phyloP scores from a whole-genome alignment of 2,113 vertebrate genomes.

The Euleptes europaea region DNA sequence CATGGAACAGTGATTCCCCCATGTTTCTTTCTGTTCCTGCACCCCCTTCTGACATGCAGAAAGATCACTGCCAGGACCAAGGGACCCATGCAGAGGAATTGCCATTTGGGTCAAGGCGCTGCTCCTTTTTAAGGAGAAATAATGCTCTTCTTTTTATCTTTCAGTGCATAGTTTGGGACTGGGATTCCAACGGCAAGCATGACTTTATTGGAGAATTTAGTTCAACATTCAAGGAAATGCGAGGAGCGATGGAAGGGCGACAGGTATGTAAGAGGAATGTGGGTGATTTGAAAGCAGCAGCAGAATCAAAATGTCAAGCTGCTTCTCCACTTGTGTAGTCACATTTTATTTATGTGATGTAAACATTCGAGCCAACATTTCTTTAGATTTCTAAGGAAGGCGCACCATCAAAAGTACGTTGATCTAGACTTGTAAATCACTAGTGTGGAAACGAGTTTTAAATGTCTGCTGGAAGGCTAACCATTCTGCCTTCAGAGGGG shows the following conservation, averaged over 20 bases:
- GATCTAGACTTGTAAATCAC: not conserved
- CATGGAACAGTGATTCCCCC: no score
- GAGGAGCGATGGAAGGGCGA: slow-evolving; percentile 91
- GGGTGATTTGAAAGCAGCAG: not conserved
- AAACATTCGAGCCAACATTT: not conserved
- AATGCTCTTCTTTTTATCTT: slow-evolving; percentile 40
- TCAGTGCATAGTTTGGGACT: slow-evolving; percentile 98
- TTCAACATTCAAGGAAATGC: slow-evolving; percentile 95
- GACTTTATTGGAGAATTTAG: slow-evolving; percentile 97
- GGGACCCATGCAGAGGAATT: no score
- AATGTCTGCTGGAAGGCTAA: not conserved
- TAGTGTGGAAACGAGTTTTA: not conserved
- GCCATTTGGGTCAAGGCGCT: not conserved
- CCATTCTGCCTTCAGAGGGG: no score
- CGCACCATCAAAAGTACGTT: not conserved
- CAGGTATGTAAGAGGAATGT: slow-evolving; percentile 78
- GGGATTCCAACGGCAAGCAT: slow-evolving; percentile 98
- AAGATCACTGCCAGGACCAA: no score
- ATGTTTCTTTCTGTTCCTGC: no score
- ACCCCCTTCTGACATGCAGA: no score
- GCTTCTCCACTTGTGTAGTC: not conserved
- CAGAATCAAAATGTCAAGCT: not conserved
- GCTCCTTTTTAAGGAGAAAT: not conserved
- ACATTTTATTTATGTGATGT: not conserved
- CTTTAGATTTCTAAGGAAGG: not conserved